A percentile compares a stretch with the other conserved stretches of the same genome.
Evolutionary conservation across 2,113 vertebrate genomes (phyloP).

Genomic region (Prunella himalayana): DNA sequence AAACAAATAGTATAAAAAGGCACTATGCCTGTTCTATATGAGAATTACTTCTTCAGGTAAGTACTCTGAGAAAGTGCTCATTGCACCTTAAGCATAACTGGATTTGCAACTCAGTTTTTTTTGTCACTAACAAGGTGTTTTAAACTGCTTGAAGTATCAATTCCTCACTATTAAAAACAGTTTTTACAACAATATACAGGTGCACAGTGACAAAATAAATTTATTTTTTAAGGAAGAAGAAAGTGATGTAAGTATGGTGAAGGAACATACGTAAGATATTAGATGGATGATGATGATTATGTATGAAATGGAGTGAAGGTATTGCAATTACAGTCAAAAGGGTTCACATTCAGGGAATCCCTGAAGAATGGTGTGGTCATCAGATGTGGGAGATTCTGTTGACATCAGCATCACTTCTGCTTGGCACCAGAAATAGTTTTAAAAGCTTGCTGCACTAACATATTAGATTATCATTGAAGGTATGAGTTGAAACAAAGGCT

Average conservation of each 20-base stretch:
- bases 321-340: conserved; percentile 45
- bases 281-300: not conserved
- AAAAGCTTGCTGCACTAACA: conserved; percentile 64
- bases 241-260: conserved; percentile 42
- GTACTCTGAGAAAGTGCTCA: not conserved
- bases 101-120: not conserved
- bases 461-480: conserved; percentile 48
- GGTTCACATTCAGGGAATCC: conserved; percentile 53
- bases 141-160: not conserved
- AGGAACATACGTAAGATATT: conserved; percentile 21
- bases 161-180: not conserved
- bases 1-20: not conserved
- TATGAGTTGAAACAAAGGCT: conserved; percentile 55
- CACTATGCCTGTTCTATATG: not conserved
- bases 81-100: not conserved
- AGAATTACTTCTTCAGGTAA: not conserved
- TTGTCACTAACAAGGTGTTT: not conserved
- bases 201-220: conserved; percentile 46
- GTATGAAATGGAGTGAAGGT: conserved; percentile 27
- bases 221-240: conserved; percentile 2
- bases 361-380: conserved; percentile 59
- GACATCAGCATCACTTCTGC: conserved; percentile 61
- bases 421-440: conserved; percentile 59
- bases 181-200: conserved; percentile 6
- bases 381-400: conserved; percentile 47